Evolutionary conservation across 2,888 invertebrate genomes (phyloP).

Genomic region (Agonum fuliginosum): DNA sequence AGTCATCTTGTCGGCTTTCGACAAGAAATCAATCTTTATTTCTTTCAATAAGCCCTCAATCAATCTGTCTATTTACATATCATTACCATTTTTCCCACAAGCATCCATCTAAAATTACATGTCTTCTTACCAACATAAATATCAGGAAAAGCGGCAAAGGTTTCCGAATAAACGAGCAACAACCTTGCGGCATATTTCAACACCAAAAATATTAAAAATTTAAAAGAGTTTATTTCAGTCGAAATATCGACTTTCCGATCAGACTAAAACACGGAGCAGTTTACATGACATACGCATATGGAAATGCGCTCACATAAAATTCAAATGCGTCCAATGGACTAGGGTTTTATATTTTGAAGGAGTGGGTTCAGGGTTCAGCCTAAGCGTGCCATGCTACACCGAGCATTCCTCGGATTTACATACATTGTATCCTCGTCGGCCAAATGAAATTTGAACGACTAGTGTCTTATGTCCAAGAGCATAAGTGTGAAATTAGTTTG

Average conservation of each 20-base stretch:
- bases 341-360: slow-evolving; percentile 46
- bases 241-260: slow-evolving; percentile 51
- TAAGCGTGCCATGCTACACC: neutral
- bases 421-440: neutral
- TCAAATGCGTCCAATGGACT: slow-evolving; percentile 53
- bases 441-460: neutral
- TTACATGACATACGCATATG: slow-evolving; percentile 55
- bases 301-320: slow-evolving; percentile 53
- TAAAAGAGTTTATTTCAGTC: slow-evolving; percentile 25
- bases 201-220: slow-evolving; percentile 35
- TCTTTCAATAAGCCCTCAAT: neutral
- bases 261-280: slow-evolving; percentile 39
- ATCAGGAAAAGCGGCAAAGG: neutral
- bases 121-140: neutral
- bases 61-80: slow-evolving; percentile 24
- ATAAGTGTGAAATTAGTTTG: neutral
- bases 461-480: neutral
- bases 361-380: slow-evolving; percentile 14
- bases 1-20: neutral
- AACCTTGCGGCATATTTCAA: slow-evolving; percentile 10
- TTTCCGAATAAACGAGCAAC: neutral
- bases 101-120: slow-evolving; percentile 6
- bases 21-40: slow-evolving; percentile 19
- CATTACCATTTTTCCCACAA: neutral
- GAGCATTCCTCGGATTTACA: slow-evolving; percentile 34